These are phyloP conservation scores for Kryptopterus vitreolus DNA, from an alignment of 2,797 vertebrate genomes.

Conservation along the genomic window DNA sequence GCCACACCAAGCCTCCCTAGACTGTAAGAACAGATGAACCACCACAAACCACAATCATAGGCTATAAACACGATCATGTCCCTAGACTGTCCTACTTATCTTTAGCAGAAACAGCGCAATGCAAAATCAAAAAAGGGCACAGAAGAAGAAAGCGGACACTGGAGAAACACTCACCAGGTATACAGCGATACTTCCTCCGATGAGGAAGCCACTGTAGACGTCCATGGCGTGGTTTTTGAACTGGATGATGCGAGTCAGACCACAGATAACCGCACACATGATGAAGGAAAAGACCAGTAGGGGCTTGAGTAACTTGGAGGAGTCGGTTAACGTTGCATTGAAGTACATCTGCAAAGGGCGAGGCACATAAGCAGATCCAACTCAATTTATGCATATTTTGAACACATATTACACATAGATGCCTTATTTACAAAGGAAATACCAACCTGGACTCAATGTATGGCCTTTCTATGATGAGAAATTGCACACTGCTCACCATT, in stretches of 20 bases:
- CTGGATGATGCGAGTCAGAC: slow-evolving; percentile 93
- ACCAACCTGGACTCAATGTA: too few species aligned
- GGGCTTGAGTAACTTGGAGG: slow-evolving; percentile 95
- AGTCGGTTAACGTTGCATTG: slow-evolving; percentile 94
- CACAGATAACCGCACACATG: slow-evolving; percentile 94
- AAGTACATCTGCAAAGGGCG: slow-evolving; percentile 91
- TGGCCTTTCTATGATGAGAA: too few species aligned
- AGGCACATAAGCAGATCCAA: neutral
- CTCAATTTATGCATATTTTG: too few species aligned
- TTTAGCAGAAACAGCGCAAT: neutral
- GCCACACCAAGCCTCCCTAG: slow-evolving; percentile 2
- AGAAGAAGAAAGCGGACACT: neutral
- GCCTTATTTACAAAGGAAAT: too few species aligned
- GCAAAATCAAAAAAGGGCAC: neutral
- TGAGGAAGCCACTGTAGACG: slow-evolving; percentile 94
- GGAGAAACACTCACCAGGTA: slow-evolving; percentile 82
- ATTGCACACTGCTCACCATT: too few species aligned
- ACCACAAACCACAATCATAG: neutral
- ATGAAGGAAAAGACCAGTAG: slow-evolving; percentile 95
- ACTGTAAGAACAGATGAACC: neutral
- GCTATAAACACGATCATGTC: neutral
- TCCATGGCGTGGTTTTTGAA: slow-evolving; percentile 97
- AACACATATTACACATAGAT: too few species aligned
- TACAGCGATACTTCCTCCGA: slow-evolving; percentile 92
- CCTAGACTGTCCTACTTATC: neutral